Conservation (phyloP, 2,797 vertebrate genomes). For the Melanotaenia parkinsoni region DNA sequence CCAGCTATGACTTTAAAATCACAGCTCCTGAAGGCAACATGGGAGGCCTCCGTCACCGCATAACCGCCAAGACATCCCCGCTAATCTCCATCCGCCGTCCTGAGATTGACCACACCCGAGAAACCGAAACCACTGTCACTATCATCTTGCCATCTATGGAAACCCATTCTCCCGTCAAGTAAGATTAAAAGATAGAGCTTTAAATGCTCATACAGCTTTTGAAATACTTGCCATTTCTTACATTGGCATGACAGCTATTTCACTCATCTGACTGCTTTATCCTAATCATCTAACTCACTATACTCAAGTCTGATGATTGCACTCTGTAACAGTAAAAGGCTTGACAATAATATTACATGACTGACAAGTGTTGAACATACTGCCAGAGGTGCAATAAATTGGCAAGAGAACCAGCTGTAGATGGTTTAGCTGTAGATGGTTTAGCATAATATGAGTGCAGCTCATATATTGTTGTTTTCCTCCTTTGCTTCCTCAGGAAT, state of each 20-base stretch:
- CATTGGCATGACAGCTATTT: not conserved
- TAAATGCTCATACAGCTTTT: not conserved
- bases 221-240: not conserved
- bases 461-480: constrained; percentile 44
- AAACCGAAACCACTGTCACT: constrained; percentile 90
- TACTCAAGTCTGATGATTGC: constrained; percentile 15
- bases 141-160: constrained; percentile 91
- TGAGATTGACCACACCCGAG: constrained; percentile 89
- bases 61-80: constrained; percentile 93
- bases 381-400: constrained; percentile 1
- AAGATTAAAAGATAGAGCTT: constrained; percentile 48
- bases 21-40: constrained; percentile 93
- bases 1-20: constrained; percentile 94
- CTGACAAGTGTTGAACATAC: constrained; percentile 3
- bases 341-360: constrained; percentile 7
- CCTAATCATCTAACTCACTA: constrained; percentile 1
- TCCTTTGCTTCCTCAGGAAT: constrained; percentile 81
- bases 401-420: not conserved
- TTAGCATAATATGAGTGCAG: constrained; percentile 14
- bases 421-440: constrained; percentile 5
- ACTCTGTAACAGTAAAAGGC: not conserved
- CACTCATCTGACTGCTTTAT: not conserved
- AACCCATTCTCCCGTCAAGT: constrained; percentile 89
- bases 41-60: constrained; percentile 94
- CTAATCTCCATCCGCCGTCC: constrained; percentile 89